Evolutionary conservation across 2,888 invertebrate genomes (phyloP), one percentile per base, ranked within the genome.

Genomic region (Suillia variegata): DNA sequence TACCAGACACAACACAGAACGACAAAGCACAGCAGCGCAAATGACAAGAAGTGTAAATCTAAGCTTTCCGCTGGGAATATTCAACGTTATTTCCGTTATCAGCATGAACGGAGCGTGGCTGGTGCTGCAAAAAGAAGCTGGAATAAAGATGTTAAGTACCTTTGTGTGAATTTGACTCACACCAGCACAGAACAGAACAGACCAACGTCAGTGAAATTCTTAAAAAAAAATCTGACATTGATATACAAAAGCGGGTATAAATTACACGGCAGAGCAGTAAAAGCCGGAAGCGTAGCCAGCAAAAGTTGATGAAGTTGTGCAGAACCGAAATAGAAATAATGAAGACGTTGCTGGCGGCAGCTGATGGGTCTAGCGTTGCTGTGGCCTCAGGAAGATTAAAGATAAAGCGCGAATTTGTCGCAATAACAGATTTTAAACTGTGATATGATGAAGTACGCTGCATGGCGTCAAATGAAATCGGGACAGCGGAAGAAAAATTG

Each of bases 331-430:
- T 38, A 38, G 18, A 45, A 45, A 45, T 45, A 45, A 45, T 45
- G 45, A 45, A 45, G 45, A 45, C 18, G 45, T 45, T 3, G 5
- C 5, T 4, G 18, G 5, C 4, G 17, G 20, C 45, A 13, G 20
- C 13, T 5, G 4, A 5, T 20, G 45, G 17, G 10, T 18, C 13
- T 31, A 12, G 38, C n/a, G 10, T 10, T 38, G 6, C 12, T 38
- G 38, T n/a, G 38, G 38, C 38, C 13, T 38, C 38, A 38, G 10
- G 38, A n/a, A 38, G 38, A 38, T 38, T 38, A 13, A 38, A 70
- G 75, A 75, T 74, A 74, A 67, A 62, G 61, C 63, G 67, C 67
- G 72, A 74, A 74, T 75, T 73, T 73, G 73, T 70, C 65, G 67
- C 68, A 62, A 67, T 67, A 66, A 65, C 42, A 59, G 70, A 73